phyloP scores from a whole-genome alignment of 2,888 invertebrate species.

The Thysanoteuthis rhombus region DNA sequence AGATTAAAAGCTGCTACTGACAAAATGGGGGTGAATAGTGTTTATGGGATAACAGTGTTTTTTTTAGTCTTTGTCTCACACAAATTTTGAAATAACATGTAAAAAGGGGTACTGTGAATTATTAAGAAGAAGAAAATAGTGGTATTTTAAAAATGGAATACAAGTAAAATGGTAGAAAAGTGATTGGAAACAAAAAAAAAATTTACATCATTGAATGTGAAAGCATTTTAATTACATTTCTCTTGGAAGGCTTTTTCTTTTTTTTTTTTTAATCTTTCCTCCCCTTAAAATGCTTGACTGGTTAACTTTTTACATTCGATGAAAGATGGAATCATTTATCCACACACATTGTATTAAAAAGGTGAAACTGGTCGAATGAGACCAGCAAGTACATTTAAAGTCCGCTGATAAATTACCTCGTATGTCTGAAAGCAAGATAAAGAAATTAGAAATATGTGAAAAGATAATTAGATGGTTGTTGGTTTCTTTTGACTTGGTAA shows the following conservation, averaged over 20 bases:
- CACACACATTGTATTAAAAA: slow-evolving; percentile 12
- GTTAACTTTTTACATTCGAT: slow-evolving; percentile 12
- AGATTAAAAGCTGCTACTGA: slow-evolving; percentile 12
- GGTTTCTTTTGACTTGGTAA: neutral
- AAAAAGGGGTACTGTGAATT: neutral
- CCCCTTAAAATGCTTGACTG: neutral
- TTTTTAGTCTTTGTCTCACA: neutral
- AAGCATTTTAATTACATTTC: neutral
- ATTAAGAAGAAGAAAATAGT: neutral
- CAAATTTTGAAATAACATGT: slow-evolving; percentile 12
- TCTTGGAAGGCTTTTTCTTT: neutral
- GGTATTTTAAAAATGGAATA: neutral
- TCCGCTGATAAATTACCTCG: slow-evolving; percentile 26
- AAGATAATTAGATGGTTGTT: slow-evolving; percentile 1
- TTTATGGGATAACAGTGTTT: neutral
- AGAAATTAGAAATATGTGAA: slow-evolving; percentile 18
- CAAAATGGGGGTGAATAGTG: neutral
- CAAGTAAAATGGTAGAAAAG: neutral
- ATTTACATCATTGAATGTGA: neutral
- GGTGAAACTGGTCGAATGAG: neutral
- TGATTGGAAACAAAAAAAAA: neutral
- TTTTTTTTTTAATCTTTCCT: too few species aligned
- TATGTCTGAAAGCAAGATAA: slow-evolving; percentile 31
- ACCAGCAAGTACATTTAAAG: neutral
- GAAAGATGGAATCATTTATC: slow-evolving; percentile 12